phyloP scores from a whole-genome alignment of 1,140 invertebrate species.

The Leptinotarsa texana region DNA sequence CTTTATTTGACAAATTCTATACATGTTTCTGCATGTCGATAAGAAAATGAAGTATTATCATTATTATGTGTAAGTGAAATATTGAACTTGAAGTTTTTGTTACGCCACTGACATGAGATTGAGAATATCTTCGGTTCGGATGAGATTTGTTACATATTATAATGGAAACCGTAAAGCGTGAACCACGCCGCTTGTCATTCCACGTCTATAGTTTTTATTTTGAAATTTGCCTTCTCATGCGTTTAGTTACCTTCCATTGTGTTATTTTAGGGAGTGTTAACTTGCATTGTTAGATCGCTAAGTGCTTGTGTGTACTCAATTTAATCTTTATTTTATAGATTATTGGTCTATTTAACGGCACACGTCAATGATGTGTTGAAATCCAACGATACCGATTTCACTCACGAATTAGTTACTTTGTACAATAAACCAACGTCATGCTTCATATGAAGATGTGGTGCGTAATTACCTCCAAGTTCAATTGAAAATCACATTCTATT shows the following conservation, averaged over 20 bases:
- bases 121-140: conserved; percentile 31
- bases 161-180: conserved; percentile 49
- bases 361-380: conserved; percentile 1
- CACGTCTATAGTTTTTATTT: conserved; percentile 48
- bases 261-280: conserved; percentile 43
- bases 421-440: neutral
- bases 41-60: no score
- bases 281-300: conserved; percentile 41
- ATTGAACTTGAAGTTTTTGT: neutral
- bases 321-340: conserved; percentile 7
- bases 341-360: conserved; percentile 3
- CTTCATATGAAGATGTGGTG: no score
- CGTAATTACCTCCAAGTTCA: no score
- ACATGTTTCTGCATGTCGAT: no score
- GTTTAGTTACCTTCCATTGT: conserved; percentile 49
- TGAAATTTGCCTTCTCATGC: conserved; percentile 51
- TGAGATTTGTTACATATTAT: conserved; percentile 46
- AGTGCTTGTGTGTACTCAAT: conserved; percentile 32
- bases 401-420: neutral
- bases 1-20: no score
- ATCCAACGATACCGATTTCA: neutral
- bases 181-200: conserved; percentile 50
- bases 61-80: neutral
- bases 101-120: conserved; percentile 16
- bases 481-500: no score